Percentiles rank a stretch among this genome's conserved stretches.
Conservation (phyloP, 1,140 invertebrate genomes). For the Xylocopa sonorina region DNA sequence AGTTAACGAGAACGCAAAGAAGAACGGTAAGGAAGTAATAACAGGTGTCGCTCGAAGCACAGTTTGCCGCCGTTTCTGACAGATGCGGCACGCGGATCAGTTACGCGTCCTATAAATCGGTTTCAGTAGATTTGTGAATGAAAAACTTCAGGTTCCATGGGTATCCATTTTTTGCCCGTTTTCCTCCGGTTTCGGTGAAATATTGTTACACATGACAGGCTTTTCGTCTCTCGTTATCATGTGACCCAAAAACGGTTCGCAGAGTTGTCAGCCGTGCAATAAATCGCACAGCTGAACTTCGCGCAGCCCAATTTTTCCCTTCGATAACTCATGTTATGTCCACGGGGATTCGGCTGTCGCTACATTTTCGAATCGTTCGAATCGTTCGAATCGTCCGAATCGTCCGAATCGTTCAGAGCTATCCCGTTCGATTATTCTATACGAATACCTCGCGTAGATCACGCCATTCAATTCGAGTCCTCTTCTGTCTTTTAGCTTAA, state of each 20-base stretch:
- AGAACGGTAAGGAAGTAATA: background rate
- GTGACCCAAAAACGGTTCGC: constrained; percentile 7
- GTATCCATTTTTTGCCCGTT: background rate
- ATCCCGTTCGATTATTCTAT: background rate
- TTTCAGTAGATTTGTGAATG: constrained; percentile 3
- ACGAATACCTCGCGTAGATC: background rate
- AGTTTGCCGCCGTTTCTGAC: background rate
- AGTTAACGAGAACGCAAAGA: background rate
- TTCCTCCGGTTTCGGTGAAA: background rate
- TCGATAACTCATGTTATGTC: constrained; percentile 13
- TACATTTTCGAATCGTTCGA: background rate
- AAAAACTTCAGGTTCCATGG: background rate
- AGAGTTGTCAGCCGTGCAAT: constrained; percentile 9
- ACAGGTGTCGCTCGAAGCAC: background rate
- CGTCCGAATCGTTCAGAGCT: background rate
- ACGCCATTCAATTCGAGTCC: no score
- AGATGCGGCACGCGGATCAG: background rate
- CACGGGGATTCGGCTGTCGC: background rate
- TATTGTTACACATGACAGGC: constrained; percentile 8
- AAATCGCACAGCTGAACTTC: constrained; percentile 14
- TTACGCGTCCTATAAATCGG: background rate
- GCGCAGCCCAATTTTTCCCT: background rate
- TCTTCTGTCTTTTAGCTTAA: no score
- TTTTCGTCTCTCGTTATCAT: constrained; percentile 21
- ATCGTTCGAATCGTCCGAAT: background rate